Evolutionary conservation across 2,888 invertebrate genomes (phyloP), one percentile per base, ranked within the genome.

Genomic region (Agrotis clavis): DNA sequence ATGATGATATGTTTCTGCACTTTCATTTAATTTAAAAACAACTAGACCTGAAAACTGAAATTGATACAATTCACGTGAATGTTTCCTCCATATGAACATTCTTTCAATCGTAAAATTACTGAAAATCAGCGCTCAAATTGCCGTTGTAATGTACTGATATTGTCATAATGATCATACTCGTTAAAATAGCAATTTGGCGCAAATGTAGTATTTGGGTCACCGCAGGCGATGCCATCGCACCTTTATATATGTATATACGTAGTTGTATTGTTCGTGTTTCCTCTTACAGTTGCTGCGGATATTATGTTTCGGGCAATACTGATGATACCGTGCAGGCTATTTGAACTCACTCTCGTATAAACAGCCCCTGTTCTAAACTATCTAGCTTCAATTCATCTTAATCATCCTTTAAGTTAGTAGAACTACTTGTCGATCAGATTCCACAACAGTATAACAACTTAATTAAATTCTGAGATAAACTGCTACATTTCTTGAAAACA

Each of bases 111-210:
- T 53, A 63, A 67, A 83, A 78, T 84, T 74, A 77, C 68, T 53
- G 75, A 75, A 77, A 86, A 81, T 85, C 77, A 79, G 66, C 67
- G 60, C 63, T 48, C 56, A 67, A 79, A 76, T 68, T 59, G 61
- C 65, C 65, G 48, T 72, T 77, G 71, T 79, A 74, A 79, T 78
- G 77, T 71, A 64, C 74, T 67, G 83, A 86, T 85, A 81, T 81
- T 74, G 73, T 79, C 77, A 78, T 85, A 86, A 86, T 77, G 86
- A 75, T 78, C 76, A 71, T 60, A 66, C 77, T 83, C 85, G 77
- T 86, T 86, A 85, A 86, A 86, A 86, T 83, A 77, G 84, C 73
- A 82, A 84, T 86, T 84, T 82, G 78, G 80, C 78, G 74, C 82
- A 82, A 86, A 79, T 68, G 70, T 65, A 67, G 60, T 74, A 82